Conservation (phyloP, 2,797 vertebrate species). For the Gymnoscopelus microlampas region DNA sequence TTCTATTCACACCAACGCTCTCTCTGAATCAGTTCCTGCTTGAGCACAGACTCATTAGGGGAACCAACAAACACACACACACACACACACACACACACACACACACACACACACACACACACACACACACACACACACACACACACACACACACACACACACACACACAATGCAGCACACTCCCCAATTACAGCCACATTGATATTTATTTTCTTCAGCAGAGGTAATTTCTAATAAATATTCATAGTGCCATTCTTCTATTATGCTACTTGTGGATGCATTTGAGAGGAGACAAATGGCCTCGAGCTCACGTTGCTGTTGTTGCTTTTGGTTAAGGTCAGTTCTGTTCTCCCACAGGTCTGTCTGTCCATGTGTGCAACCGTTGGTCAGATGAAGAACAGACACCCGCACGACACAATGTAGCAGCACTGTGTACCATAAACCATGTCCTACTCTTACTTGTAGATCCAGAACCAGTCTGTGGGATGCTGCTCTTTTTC, state of each 20-base stretch:
- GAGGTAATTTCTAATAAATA: too few species aligned
- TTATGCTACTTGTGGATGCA: too few species aligned
- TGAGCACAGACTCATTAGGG: constrained; percentile 9
- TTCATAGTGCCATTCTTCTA: too few species aligned
- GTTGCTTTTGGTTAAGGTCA: too few species aligned
- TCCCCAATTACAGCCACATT: background rate
- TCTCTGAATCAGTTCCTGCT: constrained; percentile 5
- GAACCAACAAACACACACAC: background rate
- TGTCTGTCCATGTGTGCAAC: too few species aligned
- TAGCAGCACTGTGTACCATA: background rate
- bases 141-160: too few species aligned
- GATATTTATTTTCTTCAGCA: too few species aligned
- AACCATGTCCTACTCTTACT: constrained; percentile 7
- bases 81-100: constrained; percentile 1
- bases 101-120: constrained; percentile 12
- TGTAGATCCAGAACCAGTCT: background rate
- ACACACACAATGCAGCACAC: constrained; percentile 8
- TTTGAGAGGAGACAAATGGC: too few species aligned
- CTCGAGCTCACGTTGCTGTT: too few species aligned
- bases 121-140: constrained; percentile 1
- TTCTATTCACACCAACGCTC: background rate
- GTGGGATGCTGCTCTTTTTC: background rate
- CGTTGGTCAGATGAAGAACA: too few species aligned
- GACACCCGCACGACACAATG: too few species aligned
- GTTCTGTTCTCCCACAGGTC: too few species aligned